Base-by-base conservation (phyloP, 2,113 vertebrate genomes). In the Thalassarche chlororhynchos region DNA sequence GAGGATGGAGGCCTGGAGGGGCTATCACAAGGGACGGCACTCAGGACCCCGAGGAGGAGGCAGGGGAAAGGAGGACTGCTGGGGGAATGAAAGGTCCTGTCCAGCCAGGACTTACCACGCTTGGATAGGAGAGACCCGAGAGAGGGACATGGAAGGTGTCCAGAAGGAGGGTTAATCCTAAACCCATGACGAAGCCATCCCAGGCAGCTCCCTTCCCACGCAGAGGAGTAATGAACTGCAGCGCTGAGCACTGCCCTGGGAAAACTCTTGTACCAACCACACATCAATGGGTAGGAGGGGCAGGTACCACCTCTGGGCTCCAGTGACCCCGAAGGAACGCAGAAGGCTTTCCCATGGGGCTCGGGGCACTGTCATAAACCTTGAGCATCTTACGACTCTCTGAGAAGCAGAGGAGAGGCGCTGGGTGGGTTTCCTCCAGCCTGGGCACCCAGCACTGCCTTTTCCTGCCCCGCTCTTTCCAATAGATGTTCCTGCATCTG, bases 11-110 rank as follows among this genome's bases (percentile, higher is more conserved):
- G 36, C 18, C 40, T 25, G 14, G 2, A 1, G 12, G 34, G 36
- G 25, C 42, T 31, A 3, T 46, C 70, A 29, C 2, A 1, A 74
- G 47, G 70, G 55, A 84, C 10, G 13, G 32, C 51, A 55, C 47
- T 38, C n/a, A 29, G 36, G 29, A 31, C 24, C 10, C 29, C 1
- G 0, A 0, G 4, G n/a, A 34, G 58, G 20, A 55, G 13, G 19
- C 4, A 31, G 38, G 61, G 24, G 47, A 58, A 84, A 47, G 40
- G 72, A 58, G 16, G 29, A 72, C 25, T 58, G 44, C 24, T 40
- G 31, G 28, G 47, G 14, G 36, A 6, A 70, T 10, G 40, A 78
- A 78, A 58, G 38, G 25, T 21, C n/a, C 36, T 10, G 7, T 16
- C 31, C 28, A 32, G 52, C 16, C 62, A 76, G 69, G 49, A 69